These are phyloP conservation scores for Melanotaenia trifasciata DNA, from an alignment of 2,797 vertebrate species.

Conservation along the genomic window DNA sequence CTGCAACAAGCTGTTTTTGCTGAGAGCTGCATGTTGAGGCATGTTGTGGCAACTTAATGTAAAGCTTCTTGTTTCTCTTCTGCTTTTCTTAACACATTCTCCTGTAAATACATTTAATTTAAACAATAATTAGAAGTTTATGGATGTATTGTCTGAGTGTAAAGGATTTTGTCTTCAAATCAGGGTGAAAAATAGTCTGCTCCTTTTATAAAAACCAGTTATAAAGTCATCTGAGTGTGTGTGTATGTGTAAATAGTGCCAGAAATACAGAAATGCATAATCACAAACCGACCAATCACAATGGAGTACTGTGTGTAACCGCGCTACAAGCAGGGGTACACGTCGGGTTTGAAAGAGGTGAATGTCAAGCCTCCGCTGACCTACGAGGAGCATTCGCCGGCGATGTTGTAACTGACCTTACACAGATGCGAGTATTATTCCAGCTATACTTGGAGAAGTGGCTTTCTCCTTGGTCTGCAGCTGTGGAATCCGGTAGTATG, in stretches of 20 bases:
- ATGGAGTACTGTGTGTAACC: too few species aligned
- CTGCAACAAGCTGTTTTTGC: slow-evolving; percentile 30
- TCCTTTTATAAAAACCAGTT: slow-evolving; percentile 6
- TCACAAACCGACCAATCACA: too few species aligned
- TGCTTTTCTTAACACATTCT: slow-evolving; percentile 16
- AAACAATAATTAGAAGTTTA: slow-evolving; percentile 17
- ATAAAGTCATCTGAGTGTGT: slow-evolving; percentile 6
- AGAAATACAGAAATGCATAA: too few species aligned
- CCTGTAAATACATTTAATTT: slow-evolving; percentile 26
- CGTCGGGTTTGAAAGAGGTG: too few species aligned
- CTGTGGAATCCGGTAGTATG: not conserved
- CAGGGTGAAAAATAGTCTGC: not conserved
- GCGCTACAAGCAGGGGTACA: too few species aligned
- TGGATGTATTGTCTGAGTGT: slow-evolving; percentile 13
- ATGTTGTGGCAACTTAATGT: slow-evolving; percentile 48
- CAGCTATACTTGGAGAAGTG: slow-evolving; percentile 9
- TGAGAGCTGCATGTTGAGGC: slow-evolving; percentile 44
- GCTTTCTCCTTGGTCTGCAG: slow-evolving; percentile 8
- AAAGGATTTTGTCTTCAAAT: not conserved
- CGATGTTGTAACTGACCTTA: too few species aligned
- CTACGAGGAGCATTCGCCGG: too few species aligned
- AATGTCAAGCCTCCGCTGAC: too few species aligned
- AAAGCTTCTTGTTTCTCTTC: slow-evolving; percentile 20
- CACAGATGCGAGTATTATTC: not conserved
- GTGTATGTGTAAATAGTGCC: slow-evolving; percentile 10